Conservation (phyloP, 2,797 vertebrate species). For the Epinephelus malabaricus region DNA sequence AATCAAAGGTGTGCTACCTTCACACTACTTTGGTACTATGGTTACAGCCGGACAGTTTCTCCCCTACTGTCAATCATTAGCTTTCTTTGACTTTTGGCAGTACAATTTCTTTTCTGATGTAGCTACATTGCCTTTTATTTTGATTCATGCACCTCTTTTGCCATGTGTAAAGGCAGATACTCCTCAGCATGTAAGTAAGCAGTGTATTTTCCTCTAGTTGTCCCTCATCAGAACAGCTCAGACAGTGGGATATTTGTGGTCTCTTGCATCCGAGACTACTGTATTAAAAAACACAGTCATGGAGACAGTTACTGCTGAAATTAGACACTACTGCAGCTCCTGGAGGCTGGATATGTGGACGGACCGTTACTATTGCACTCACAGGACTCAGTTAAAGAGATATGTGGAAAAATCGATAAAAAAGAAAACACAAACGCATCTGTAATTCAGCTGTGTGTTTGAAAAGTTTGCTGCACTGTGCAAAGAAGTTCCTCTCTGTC, state of each 20-base stretch:
- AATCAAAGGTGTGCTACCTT: too few species aligned
- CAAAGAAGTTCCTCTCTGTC: conserved; percentile 7
- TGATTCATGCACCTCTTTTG: background rate
- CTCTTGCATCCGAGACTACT: conserved; percentile 5
- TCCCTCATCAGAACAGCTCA: background rate
- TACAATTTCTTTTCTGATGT: too few species aligned
- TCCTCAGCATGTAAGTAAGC: background rate
- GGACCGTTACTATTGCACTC: background rate
- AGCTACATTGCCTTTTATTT: background rate
- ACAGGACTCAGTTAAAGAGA: conserved; percentile 2
- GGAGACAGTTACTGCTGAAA: background rate
- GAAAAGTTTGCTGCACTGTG: conserved; percentile 17
- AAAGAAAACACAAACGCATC: background rate
- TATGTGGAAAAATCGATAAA: background rate
- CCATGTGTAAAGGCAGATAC: background rate
- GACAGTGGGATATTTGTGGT: background rate
- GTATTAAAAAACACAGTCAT: conserved; percentile 8
- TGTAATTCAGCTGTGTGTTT: conserved; percentile 20
- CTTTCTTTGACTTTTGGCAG: too few species aligned
- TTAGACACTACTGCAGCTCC: conserved; percentile 26
- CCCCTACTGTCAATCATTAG: too few species aligned
- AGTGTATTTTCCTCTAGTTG: background rate
- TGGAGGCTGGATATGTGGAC: background rate
- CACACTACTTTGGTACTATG: too few species aligned
- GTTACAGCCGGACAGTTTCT: too few species aligned